Base-by-base conservation (phyloP, 30 jellyfish, hydroid and myxozoan genomes). In the Cassiopea xamachana region DNA sequence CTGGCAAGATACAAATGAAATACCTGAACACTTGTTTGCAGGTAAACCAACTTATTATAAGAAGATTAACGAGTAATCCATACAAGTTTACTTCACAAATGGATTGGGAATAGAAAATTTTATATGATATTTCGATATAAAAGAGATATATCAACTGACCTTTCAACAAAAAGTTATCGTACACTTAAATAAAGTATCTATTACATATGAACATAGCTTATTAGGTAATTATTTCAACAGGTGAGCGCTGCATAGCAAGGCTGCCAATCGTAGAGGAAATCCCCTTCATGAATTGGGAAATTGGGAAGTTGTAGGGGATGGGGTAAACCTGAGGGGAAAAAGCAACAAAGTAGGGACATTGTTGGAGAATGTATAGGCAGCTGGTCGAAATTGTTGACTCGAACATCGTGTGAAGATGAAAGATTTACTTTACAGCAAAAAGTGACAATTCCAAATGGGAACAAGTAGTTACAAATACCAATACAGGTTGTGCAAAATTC, bases 1-100 rank as follows among this genome's bases (percentile, higher is more conserved):
- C 68, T 75, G 84, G 17, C 84, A 44, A 48, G 84, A 75, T 18
- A 75, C 84, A 5, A 46, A 75, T 46, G 84, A 75, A 18, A 48
- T 75, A 8, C 84, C 84, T 16, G 84, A 75, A 75, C 44, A 75
- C 43, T 7, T 16, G 44, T 75, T 75, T n/a, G 62, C 46, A 75
- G 84, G 84, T 75, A 75, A 75, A 48, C 84, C 12, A 55, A 55
- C 64, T 10, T 55, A 55, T 55, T 55, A 55, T 6, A 3, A 55
- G 12, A 6, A 55, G 7, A 3, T 10, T 3, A 55, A 55, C 12
- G 64, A 3, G 12, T 3, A 55, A 10, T 55, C 64, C 12, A 55
- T 55, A 55, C 64, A 6, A 6, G 10, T 55, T 55, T 3, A 55
- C 64, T 55, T 6, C 64, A 55, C 64, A 55, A 6, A 55, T 55